Evolutionary conservation across 2,888 invertebrate genomes (phyloP), one percentile per base, ranked within the genome.

Genomic region (Andrena trimmerana): DNA sequence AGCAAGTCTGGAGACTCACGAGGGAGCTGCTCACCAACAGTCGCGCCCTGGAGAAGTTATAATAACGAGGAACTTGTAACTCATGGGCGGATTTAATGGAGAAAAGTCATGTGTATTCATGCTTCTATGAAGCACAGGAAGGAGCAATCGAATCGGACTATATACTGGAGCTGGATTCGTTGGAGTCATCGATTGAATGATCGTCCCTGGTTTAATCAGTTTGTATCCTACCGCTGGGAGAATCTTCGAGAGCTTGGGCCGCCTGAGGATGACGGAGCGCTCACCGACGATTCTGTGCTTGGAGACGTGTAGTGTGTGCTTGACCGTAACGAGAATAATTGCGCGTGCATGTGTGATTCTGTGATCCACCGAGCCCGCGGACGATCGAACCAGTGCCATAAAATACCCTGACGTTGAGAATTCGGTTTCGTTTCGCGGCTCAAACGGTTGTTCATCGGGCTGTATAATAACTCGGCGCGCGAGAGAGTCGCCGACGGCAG

Each of bases 1-100:
- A 98, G 94, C 98, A 98, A 94, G 97, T 98, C 89, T 99, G 99
- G 99, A 95, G 98, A 92, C 96, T 99, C 77, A 97, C 98, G 13
- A 94, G 99, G 78, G 98, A 98, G 94, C 96, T 99, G 94, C 95
- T 99, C 90, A 98, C 98, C 85, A 98, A 98, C 94, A 97, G 98
- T 75, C 96, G 97, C 91, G 98, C 98, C 72, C 96, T 99, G 91
- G 99, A 99, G 94, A 98, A 98, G 94, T 96, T 99, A 94, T 98
- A 96, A 95, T 90, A 70, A 31, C n/a, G 42, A 52, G n/a, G 50
- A 20, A 7, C n/a, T 29, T 33, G n/a, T n/a, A 57, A 42, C 69
- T 6, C 68, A 7, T 27, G 13, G 3, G 4, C 13, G 57, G 10
- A 10, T 10, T 10, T 20, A 57, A 20, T 24, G 57, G 24, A 27